phyloP scores from a whole-genome alignment of 2,113 vertebrate species.

The Marmota monax region DNA sequence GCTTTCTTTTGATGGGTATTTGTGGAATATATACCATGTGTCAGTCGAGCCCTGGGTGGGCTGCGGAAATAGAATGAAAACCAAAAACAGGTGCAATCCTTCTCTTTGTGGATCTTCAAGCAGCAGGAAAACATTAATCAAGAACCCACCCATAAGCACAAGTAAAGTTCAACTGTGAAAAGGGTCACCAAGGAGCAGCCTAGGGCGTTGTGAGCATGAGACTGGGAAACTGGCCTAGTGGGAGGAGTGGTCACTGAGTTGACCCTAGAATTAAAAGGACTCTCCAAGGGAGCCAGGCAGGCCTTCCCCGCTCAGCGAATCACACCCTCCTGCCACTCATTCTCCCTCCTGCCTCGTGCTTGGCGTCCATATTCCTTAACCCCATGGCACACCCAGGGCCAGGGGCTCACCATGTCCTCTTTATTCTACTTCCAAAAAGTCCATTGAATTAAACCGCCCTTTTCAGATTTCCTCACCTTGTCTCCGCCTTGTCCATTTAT shows the following conservation, averaged over 20 bases:
- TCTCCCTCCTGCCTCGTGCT: neutral
- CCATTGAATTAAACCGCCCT: neutral
- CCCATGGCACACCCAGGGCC: neutral
- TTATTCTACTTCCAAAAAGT: neutral
- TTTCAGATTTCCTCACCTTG: neutral
- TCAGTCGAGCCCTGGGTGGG: neutral
- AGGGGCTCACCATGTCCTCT: neutral
- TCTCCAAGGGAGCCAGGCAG: neutral
- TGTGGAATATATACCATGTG: neutral
- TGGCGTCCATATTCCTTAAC: neutral
- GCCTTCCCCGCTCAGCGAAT: neutral
- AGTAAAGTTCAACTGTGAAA: neutral
- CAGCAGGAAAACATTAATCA: neutral
- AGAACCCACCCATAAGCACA: neutral
- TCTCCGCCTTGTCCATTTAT: neutral
- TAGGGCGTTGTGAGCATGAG: neutral
- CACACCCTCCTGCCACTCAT: neutral
- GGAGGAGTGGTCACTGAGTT: neutral
- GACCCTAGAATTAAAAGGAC: neutral
- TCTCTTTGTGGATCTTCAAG: neutral
- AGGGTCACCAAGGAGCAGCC: neutral
- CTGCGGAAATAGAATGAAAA: neutral
- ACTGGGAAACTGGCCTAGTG: rapidly evolving
- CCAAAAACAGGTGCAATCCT: neutral
- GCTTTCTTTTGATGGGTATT: slow-evolving; percentile 34